These are phyloP conservation scores for Drosophila siamana DNA, from an alignment of 2,888 invertebrate genomes.

Conservation along the genomic window DNA sequence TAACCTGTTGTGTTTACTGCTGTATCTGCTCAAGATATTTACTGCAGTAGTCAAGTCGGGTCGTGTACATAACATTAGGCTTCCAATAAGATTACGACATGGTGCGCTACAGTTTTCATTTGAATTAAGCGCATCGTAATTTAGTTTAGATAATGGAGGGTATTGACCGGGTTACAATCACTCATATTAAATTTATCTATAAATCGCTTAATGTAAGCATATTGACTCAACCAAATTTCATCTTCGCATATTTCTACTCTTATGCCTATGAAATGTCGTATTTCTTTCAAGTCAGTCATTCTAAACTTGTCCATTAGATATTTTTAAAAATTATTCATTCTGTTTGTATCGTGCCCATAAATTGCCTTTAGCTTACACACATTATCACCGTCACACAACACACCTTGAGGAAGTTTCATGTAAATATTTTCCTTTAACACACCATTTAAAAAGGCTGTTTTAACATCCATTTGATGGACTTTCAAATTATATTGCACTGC, in stretches of 20 bases:
- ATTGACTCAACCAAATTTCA: too few relatives aligned
- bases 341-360: conserved; percentile 27
- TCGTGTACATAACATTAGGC: conserved; percentile 4
- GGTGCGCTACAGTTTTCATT: too few relatives aligned
- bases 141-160: not conserved
- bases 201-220: not conserved
- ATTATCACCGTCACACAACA: not conserved
- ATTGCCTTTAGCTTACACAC: conserved; percentile 19
- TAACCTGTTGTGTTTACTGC: not conserved
- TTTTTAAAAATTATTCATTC: not conserved
- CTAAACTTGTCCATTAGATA: not conserved
- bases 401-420: conserved; percentile 8
- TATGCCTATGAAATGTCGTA: too few relatives aligned
- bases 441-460: conserved; percentile 32
- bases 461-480: conserved; percentile 38
- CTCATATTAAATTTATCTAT: not conserved
- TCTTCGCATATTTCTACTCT: conserved; percentile 1
- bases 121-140: not conserved
- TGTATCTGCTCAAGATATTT: too few relatives aligned
- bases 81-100: too few relatives aligned
- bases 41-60: too few relatives aligned
- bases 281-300: too few relatives aligned
- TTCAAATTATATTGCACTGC: conserved; percentile 17
- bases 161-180: not conserved
- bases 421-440: conserved; percentile 31